A percentile compares a stretch with the other conserved stretches of the same genome.
phyloP scores from a whole-genome alignment of 2,113 vertebrate genomes.

The Marmota flaviventris region DNA sequence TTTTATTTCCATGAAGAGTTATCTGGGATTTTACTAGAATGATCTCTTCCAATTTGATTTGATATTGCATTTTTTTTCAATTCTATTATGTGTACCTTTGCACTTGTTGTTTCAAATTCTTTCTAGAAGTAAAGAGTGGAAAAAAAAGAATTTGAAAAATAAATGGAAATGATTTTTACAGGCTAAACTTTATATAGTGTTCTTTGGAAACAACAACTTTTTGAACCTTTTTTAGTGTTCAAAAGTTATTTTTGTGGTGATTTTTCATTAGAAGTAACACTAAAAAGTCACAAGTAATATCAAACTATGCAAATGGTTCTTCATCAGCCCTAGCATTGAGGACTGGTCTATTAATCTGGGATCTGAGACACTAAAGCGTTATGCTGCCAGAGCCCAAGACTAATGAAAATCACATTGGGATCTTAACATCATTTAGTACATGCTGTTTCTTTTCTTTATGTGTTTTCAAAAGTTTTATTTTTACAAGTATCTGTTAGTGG shows the following conservation, averaged over 20 bases:
- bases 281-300: slow-evolving; percentile 35
- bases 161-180: not conserved
- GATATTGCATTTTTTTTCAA: not conserved
- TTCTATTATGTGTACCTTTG: not conserved
- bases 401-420: slow-evolving; percentile 43
- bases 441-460: slow-evolving; percentile 67
- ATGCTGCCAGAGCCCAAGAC: not conserved
- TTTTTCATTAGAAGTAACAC: slow-evolving; percentile 42
- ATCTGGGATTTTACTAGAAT: slow-evolving; percentile 19
- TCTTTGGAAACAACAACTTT: slow-evolving; percentile 39
- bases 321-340: not conserved
- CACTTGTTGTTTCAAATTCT: not conserved
- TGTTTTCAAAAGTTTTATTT: slow-evolving; percentile 77
- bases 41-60: not conserved
- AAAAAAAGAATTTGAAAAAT: slow-evolving; percentile 37
- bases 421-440: slow-evolving; percentile 53
- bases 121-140: not conserved
- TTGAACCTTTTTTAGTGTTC: slow-evolving; percentile 33
- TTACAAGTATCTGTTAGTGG: slow-evolving; percentile 71
- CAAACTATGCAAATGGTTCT: not conserved
- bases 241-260: slow-evolving; percentile 35
- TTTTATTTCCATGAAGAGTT: not conserved
- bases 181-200: slow-evolving; percentile 18
- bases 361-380: not conserved
- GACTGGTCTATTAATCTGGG: not conserved